Evolutionary conservation across 2,113 vertebrate species (phyloP), one percentile per base, ranked within the genome.

Genomic region (Pygathrix nemaeus): DNA sequence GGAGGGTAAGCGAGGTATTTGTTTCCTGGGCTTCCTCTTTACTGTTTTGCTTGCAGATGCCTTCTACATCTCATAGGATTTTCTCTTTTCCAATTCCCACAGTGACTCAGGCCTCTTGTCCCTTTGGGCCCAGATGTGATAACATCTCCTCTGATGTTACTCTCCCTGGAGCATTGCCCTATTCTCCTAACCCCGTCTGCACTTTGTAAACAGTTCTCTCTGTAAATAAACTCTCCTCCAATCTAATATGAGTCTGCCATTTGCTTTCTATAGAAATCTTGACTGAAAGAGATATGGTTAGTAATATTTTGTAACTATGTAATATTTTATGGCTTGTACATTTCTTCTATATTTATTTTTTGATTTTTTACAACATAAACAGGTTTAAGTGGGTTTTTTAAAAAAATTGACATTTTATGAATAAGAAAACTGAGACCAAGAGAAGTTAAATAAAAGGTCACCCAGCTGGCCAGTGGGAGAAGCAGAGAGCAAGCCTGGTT

Each of bases 181-280:
- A 6, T 75, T 91, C 6, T 38, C 30, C 17, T 70, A 70, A 78
- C n/a, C 5, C 32, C 52, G 30, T 18, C 48, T 76, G 16, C 5
- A 88, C 59, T 85, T 90, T 82, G 13, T 80, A 45, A 95, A 76
- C 4, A 76, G 11, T 23, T 23, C 16, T 18, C 6, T 85, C 80
- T 81, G 12, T 50, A 76, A 93, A 68, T 75, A 61, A 95, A 64
- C 45, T 52, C n/a, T 80, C 12, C 48, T 73, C 11, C 25, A 81
- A 40, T 92, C 27, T 96, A 72, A 52, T 35, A 32, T 30, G 88
- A 88, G 43, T 50, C 7, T 61, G 52, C 32, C 23, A 23, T 75
- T 93, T 80, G 43, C 38, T 96, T 95, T 93, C 72, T 80, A 4
- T 90, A 61, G 81, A 89, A 96, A 48, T 57, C 13, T 27, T 87